Evolutionary conservation across 2,113 vertebrate genomes (phyloP).

Genomic region (Equus quagga): DNA sequence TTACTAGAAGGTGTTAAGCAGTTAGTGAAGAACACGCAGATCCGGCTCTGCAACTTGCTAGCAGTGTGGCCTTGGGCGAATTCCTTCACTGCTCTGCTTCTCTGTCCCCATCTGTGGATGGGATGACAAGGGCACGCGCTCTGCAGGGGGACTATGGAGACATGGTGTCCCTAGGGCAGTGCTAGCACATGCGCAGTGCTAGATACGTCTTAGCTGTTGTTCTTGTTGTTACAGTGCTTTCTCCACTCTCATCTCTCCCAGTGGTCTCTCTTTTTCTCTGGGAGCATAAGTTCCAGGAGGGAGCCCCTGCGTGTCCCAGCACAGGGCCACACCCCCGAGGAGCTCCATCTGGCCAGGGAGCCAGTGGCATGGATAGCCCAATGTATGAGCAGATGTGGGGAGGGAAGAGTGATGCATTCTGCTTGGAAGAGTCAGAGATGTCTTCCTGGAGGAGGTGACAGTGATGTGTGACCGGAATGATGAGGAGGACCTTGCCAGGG

Average conservation of each 20-base stretch:
- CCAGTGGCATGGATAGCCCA: neutral
- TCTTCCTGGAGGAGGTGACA: fast-evolving
- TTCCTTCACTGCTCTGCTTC: neutral
- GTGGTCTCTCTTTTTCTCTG: neutral
- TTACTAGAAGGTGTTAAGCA: neutral
- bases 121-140: fast-evolving
- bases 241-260: fast-evolving
- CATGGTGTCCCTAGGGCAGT: fast-evolving
- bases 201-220: neutral
- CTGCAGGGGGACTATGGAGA: neutral
- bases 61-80: neutral
- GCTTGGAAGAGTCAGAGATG: neutral
- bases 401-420: neutral
- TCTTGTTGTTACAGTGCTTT: fast-evolving
- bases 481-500: fast-evolving
- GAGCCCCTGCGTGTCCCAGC: neutral
- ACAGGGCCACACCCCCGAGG: neutral
- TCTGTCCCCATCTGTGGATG: fast-evolving
- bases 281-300: neutral
- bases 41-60: neutral
- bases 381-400: neutral
- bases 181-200: neutral
- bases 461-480: neutral
- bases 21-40: fast-evolving
- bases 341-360: neutral